These are phyloP conservation scores for Anthoptus insignis DNA, from an alignment of 2,888 invertebrate species.

Conservation along the genomic window DNA sequence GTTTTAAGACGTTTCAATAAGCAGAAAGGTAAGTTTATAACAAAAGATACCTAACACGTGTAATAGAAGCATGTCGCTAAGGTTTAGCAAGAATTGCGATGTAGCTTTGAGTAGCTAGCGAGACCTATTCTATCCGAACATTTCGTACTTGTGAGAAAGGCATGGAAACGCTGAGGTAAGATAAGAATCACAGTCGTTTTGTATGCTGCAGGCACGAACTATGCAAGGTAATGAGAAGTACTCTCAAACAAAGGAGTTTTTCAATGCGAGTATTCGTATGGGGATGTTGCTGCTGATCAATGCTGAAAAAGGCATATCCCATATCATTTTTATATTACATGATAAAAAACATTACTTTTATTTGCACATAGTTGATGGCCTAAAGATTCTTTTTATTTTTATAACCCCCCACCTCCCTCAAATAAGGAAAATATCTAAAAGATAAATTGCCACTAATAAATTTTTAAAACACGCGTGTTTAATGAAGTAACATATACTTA, in stretches of 20 bases:
- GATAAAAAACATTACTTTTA: no score
- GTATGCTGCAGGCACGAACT: constrained; percentile 62
- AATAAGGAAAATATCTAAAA: no score
- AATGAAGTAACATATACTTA: no score
- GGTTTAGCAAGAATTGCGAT: constrained; percentile 5
- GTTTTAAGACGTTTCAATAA: no score
- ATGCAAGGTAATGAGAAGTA: constrained; percentile 46
- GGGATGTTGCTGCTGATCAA: no score
- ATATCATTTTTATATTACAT: constrained; percentile 25
- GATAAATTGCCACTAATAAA: no score
- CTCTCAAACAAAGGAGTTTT: constrained; percentile 32
- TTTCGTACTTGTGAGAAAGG: constrained; percentile 14
- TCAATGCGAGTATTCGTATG: constrained; percentile 24
- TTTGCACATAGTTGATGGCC: no score
- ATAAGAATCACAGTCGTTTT: constrained; percentile 75
- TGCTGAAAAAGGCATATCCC: constrained; percentile 23
- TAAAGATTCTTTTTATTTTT: no score
- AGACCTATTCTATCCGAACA: constrained; percentile 4
- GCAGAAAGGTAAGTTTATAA: no score
- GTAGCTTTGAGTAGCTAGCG: constrained; percentile 13
- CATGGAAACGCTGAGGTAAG: constrained; percentile 62
- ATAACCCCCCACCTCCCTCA: no score
- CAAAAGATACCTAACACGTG: neutral
- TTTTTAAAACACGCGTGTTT: no score
- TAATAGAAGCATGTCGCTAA: neutral